phyloP scores from a whole-genome alignment of 1,140 invertebrate species.

The Drosophila athabasca region DNA sequence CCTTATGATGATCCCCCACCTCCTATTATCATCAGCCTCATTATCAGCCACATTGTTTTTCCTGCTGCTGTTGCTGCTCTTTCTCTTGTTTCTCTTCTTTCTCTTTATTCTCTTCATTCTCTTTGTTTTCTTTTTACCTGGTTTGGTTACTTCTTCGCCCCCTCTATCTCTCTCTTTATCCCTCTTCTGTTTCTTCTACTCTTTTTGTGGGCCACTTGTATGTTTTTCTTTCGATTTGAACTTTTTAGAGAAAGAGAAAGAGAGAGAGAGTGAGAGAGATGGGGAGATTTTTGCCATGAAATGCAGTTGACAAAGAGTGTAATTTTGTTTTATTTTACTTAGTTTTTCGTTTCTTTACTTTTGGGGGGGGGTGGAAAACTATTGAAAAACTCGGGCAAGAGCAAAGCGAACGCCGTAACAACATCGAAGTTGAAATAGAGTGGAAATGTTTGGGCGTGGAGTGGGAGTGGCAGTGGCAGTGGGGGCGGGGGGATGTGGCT shows the following conservation, averaged over 20 bases:
- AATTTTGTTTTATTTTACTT: slow-evolving; percentile 52
- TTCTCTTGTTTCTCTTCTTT: too few species aligned
- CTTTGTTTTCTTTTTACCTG: slow-evolving; percentile 6
- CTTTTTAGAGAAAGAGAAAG: slow-evolving; percentile 33
- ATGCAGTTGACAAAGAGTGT: slow-evolving; percentile 69
- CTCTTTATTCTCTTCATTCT: too few species aligned
- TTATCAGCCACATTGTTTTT: slow-evolving; percentile 27
- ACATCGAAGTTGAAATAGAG: slow-evolving; percentile 17
- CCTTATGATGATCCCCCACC: too few species aligned
- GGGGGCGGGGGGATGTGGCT: too few species aligned
- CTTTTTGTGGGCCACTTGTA: not conserved
- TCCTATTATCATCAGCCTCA: slow-evolving; percentile 7
- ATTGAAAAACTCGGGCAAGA: slow-evolving; percentile 11
- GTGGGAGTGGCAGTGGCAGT: not conserved
- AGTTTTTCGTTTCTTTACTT: too few species aligned
- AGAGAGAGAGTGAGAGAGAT: not conserved
- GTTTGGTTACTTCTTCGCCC: slow-evolving; percentile 4
- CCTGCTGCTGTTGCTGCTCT: not conserved
- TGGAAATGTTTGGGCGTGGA: not conserved
- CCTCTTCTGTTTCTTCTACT: not conserved
- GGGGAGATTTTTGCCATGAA: slow-evolving; percentile 49
- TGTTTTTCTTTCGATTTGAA: slow-evolving; percentile 44
- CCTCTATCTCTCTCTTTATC: not conserved
- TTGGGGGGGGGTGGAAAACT: slow-evolving; percentile 20
- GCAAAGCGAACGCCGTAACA: slow-evolving; percentile 16